Evolutionary conservation across 1,140 invertebrate genomes (phyloP), one percentile per base, ranked within the genome.

Genomic region (Drosophila arawakana): DNA sequence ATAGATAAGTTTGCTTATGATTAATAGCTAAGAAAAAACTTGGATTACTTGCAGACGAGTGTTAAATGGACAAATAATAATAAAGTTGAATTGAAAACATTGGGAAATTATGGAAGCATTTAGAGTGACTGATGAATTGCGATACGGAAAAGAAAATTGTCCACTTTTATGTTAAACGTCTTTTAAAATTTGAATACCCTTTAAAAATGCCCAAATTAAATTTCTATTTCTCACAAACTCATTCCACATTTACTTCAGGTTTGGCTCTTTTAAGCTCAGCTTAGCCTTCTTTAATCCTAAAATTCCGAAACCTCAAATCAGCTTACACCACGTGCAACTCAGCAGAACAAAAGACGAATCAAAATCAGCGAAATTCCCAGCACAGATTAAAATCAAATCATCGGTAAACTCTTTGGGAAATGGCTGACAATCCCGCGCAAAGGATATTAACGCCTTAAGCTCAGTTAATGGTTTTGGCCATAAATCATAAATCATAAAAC

Each of bases 391-490:
- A 86, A 86, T 83, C 80, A 82, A 80, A 86, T 86, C 69, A 78
- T 62, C 55, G 68, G 81, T 49, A 74, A 74, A 85, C 81, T 80
- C 81, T 80, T 83, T 76, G n/a, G 49, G 60, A 43, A 13, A 43
- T 6, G 41, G 6, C n/a, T 43, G n/a, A 43, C 43, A 62, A 75
- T 62, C 46, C 73, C 30, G 55, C 62, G 63, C 60, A 54, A 63
- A 80, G 69, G 69, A 84, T 71, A 88, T 88, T 88, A 88, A 84
- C 80, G 84, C 84, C 77, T 78, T 83, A 62, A 83, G 83, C 78
- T 44, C 70, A 68, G 63, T 71, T 84, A 83, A 84, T 80, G 68
- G 62, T 43, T 43, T 25, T 21, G 21, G 55, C 30, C 76, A 82
- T 88, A 88, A 88, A 83, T 88, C 84, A 88, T 70, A 10, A 74